Evolutionary conservation across 2,797 vertebrate genomes (phyloP), one percentile per base, ranked within the genome.

Genomic region (Diglossa cyanea): DNA sequence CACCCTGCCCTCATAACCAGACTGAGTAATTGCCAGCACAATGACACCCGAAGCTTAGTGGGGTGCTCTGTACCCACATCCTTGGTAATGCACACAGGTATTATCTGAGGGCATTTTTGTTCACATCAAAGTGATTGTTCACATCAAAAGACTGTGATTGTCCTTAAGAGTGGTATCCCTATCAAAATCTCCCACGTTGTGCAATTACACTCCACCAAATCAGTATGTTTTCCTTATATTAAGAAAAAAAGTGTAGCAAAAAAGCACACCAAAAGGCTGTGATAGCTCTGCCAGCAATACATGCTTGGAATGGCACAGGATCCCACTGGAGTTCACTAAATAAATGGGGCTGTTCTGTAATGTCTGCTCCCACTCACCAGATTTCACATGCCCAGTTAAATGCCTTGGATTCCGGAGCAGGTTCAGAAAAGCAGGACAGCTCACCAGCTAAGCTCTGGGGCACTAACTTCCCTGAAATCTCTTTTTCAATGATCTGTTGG

Each of bases 121-220:
- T 67, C 45, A 63, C 30, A 53, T 74, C 54, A 3, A 63, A 87
- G 47, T 31, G 24, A 48, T 39, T 14, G 39, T 39, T 39, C 39
- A 39, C 39, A 39, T 39, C 39, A 10, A 57, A 58, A 39, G 18
- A 45, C 24, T 73, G 8, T 23, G 23, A 35, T 17, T 66, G 37
- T 33, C 48, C 40, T 79, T 26, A 26, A 30, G 44, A 47, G 9
- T 5, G 6, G 12, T 6, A 47, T 7, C 10, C 37, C 13, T 33
- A 14, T 4, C 25, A 79, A 55, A 70, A 68, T 18, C 45, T 45
- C 48, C 31, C 42, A 40, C 0, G 0, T 35, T 35, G 61, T 15
- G 4, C 63, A 68, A 67, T 45, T 68, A 50, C 1, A 4, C 9
- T 65, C 37, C n/a, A 24, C 15, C 23, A n/a, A 67, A 85, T 53